Base-by-base conservation (phyloP, 2,113 vertebrate genomes). In the Struthio camelus region DNA sequence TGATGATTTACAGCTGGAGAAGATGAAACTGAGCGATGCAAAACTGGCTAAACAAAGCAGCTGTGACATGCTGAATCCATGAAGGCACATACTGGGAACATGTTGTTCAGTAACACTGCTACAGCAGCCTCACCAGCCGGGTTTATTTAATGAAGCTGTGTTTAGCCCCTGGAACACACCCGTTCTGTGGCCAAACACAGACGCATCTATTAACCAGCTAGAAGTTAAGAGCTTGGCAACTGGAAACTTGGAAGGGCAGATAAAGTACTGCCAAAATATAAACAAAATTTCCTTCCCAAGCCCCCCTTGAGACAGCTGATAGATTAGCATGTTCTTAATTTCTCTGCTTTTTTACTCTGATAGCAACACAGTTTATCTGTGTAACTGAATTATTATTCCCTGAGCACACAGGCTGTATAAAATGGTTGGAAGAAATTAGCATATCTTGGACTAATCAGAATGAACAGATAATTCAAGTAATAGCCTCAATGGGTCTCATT, bases 1-100 rank as follows among this genome's bases (percentile, higher is more conserved):
- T 42, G 67, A 28, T 69, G 88, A 95, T 88, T 93, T 96, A 87
- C 90, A 96, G 92, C 93, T 95, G 95, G 91, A 80, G 76, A 93
- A 88, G 87, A 89, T 82, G 64, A 90, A 91, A 91, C 59, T 22
- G 73, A 90, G 77, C 62, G 36, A 75, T 93, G 72, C 65, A 75
- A 53, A 83, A 44, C 69, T 87, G 94, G 92, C 61, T 90, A 53
- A 10, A 38, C 40, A 24, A 32, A 85, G 72, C 14, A 32, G 80
- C 44, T 94, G 79, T 13, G 76, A 64, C 70, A 23, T 12, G 71
- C 38, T 73, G 87, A 17, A 51, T 62, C 71, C 46, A 25, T 50
- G 75, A 42, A 61, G 44, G 59, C 79, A 27, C 38, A 48, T 9
- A 11, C 48, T 0, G 1, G 71, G 79, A 79, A 44, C 32, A 30